Evolutionary conservation across 2,797 vertebrate species (phyloP).

Genomic region (Apogon talboti): DNA sequence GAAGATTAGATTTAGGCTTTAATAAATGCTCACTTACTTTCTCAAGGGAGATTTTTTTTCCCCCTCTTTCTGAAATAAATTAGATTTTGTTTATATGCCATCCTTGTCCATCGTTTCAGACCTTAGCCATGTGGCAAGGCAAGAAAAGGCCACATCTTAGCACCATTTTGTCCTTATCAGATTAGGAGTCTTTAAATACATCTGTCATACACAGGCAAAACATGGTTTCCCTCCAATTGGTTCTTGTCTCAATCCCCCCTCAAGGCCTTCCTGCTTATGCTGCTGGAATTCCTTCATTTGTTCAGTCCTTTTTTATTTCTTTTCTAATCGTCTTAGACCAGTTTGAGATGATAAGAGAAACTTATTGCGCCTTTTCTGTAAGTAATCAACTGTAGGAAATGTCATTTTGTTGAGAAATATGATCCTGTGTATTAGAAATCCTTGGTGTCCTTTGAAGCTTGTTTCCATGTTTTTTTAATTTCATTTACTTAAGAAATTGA

Average conservation of each 20-base stretch:
- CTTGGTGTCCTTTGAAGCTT: conserved; percentile 45
- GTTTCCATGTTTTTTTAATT: conserved; percentile 13
- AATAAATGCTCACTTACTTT: conserved; percentile 86
- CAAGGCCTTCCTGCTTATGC: conserved; percentile 56
- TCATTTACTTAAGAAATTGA: conserved; percentile 35
- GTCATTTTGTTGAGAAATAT: conserved; percentile 75
- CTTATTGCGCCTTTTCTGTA: conserved; percentile 64
- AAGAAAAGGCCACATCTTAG: conserved; percentile 83
- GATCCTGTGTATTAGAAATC: conserved; percentile 63
- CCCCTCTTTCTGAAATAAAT: conserved; percentile 81
- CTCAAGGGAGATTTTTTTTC: conserved; percentile 81
- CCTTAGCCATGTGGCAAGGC: conserved; percentile 66
- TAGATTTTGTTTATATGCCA: conserved; percentile 87
- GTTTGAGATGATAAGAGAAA: conserved; percentile 76
- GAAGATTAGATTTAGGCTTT: conserved; percentile 87
- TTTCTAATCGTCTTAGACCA: conserved; percentile 84
- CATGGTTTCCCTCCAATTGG: conserved; percentile 78
- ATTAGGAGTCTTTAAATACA: conserved; percentile 87
- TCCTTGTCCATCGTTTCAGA: conserved; percentile 57
- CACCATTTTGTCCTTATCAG: conserved; percentile 79
- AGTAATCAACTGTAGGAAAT: conserved; percentile 76
- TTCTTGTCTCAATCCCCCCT: conserved; percentile 67
- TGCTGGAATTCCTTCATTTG: conserved; percentile 82
- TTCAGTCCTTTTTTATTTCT: conserved; percentile 69
- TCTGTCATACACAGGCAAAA: conserved; percentile 77